A percentile compares a stretch with the other conserved stretches of the same genome.
Evolutionary conservation across 2,888 invertebrate genomes (phyloP).

Genomic region (Drosophila stalkeri): DNA sequence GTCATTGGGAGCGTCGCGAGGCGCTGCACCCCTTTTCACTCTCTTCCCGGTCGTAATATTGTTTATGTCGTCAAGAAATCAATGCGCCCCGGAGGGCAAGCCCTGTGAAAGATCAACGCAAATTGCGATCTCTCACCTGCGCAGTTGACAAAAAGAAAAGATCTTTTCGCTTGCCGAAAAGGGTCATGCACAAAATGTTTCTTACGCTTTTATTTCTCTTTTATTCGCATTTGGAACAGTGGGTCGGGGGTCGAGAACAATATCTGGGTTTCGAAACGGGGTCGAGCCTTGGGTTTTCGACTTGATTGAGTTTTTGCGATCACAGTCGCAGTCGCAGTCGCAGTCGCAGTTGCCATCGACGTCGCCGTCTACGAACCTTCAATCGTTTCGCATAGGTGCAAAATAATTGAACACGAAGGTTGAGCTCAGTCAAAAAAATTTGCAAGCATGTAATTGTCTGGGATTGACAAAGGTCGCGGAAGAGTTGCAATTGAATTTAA

Average conservation of each 20-base stretch:
- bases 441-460: conserved; percentile 84
- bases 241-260: conserved; percentile 47
- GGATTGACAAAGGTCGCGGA: conserved; percentile 61
- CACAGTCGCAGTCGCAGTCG: conserved; percentile 15
- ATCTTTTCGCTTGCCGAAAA: conserved; percentile 51
- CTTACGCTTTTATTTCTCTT: conserved; percentile 7
- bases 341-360: background rate
- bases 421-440: conserved; percentile 69
- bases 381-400: conserved; percentile 75
- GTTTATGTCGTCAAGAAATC: conserved; percentile 71
- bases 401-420: conserved; percentile 77
- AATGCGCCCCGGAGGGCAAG: conserved; percentile 56
- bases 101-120: conserved; percentile 62
- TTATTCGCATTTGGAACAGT: conserved; percentile 64
- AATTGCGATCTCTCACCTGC: conserved; percentile 75
- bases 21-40: conserved; percentile 35
- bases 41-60: conserved; percentile 23
- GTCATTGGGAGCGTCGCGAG: conserved; percentile 45
- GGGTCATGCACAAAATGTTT: conserved; percentile 50
- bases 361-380: conserved; percentile 49
- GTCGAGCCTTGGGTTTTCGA: conserved; percentile 68
- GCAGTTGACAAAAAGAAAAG: conserved; percentile 64
- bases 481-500: conserved; percentile 73
- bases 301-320: conserved; percentile 77
- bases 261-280: conserved; percentile 44